Evolutionary conservation across 1,140 invertebrate species (phyloP).

Genomic region (Theocolax elegans): DNA sequence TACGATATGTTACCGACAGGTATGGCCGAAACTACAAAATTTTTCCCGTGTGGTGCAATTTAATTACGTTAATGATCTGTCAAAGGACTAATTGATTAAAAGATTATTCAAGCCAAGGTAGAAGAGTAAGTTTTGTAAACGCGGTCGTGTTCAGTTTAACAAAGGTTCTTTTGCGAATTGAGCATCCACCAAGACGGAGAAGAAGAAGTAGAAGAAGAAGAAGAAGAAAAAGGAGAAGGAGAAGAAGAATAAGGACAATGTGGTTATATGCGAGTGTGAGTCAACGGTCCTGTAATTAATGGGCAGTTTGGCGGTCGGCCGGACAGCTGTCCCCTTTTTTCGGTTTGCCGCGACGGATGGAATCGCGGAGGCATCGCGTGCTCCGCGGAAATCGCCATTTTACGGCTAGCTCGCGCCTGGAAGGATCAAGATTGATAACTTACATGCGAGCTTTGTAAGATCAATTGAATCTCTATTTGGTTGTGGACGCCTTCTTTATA

Average conservation of each 20-base stretch:
- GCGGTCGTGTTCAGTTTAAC: constrained; percentile 24
- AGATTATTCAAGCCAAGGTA: constrained; percentile 28
- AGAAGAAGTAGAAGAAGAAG: neutral
- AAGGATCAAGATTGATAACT: constrained; percentile 67
- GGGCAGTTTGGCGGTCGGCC: constrained; percentile 64
- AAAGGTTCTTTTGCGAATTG: constrained; percentile 23
- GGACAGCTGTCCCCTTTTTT: constrained; percentile 65
- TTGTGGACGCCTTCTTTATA: constrained; percentile 47
- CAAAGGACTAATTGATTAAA: constrained; percentile 39
- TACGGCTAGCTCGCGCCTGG: constrained; percentile 55
- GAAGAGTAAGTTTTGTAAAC: constrained; percentile 38
- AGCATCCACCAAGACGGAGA: neutral
- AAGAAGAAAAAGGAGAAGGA: neutral
- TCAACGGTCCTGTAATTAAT: constrained; percentile 63
- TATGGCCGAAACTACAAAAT: too few species aligned
- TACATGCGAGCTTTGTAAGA: constrained; percentile 65
- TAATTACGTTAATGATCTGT: constrained; percentile 37
- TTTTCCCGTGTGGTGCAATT: neutral
- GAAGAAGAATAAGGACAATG: neutral
- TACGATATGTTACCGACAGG: too few species aligned
- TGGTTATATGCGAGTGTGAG: too few species aligned
- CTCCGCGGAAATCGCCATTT: constrained; percentile 58
- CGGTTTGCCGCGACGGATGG: constrained; percentile 49
- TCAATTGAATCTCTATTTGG: constrained; percentile 70
- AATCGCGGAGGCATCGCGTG: constrained; percentile 51